Conservation (phyloP, 2,888 invertebrate species). For the Sisyra nigra region DNA sequence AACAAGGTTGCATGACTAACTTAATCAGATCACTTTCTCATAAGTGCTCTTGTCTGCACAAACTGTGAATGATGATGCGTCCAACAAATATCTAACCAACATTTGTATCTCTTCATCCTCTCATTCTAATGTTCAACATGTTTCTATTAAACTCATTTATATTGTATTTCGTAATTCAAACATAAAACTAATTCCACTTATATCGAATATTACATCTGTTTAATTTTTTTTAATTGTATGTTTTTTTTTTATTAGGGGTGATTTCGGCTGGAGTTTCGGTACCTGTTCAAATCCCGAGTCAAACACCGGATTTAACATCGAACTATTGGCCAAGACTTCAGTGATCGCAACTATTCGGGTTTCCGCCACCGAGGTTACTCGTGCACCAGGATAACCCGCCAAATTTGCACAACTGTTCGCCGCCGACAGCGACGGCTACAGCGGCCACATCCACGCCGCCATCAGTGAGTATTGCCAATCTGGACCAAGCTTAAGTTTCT, state of each 20-base stretch:
- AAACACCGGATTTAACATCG: conserved; percentile 57
- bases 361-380: conserved; percentile 59
- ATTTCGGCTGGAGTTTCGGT: conserved; percentile 87
- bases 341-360: conserved; percentile 86
- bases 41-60: conserved; percentile 4
- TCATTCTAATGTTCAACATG: no score
- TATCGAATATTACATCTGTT: background rate
- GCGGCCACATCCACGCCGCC: conserved; percentile 28
- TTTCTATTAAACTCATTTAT: no score
- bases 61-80: background rate
- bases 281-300: conserved; percentile 82
- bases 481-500: conserved; percentile 24
- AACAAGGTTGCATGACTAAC: conserved; percentile 8
- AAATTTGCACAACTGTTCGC: conserved; percentile 32
- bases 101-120: no score
- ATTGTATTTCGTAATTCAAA: no score
- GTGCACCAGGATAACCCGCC: conserved; percentile 45
- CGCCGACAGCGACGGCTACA: conserved; percentile 33
- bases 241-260: conserved; percentile 45
- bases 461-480: conserved; percentile 23
- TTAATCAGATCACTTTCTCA: conserved; percentile 8
- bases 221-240: background rate
- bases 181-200: no score
- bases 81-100: no score
- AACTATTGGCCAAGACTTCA: conserved; percentile 87